Conservation (phyloP, 2,888 invertebrate genomes). For the Tetragonisca angustula region DNA sequence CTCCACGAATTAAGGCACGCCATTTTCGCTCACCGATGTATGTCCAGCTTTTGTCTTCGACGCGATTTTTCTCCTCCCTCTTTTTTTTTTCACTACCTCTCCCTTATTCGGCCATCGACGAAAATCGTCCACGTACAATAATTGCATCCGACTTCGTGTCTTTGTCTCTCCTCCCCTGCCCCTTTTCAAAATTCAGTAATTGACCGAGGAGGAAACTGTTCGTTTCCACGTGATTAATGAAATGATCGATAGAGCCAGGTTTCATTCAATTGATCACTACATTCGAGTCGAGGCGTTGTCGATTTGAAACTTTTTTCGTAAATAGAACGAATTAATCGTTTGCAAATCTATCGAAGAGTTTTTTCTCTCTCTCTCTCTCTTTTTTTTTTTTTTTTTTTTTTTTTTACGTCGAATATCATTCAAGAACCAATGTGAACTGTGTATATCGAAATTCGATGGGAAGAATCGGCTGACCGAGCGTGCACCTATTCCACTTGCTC, state of each 20-base stretch:
- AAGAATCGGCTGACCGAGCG: background rate
- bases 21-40: conserved; percentile 28
- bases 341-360: background rate
- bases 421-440: background rate
- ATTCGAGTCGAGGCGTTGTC: background rate
- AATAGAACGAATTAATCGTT: background rate
- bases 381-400: background rate
- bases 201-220: background rate
- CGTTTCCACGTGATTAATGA: conserved; percentile 15
- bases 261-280: conserved; percentile 13
- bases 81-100: background rate
- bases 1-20: conserved; percentile 36
- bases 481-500: background rate
- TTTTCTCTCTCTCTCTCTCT: no score
- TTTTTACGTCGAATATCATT: background rate
- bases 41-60: conserved; percentile 15
- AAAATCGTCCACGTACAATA: conserved; percentile 15
- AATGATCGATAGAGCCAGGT: background rate
- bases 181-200: background rate
- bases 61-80: background rate
- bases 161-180: background rate
- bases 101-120: background rate
- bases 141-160: background rate
- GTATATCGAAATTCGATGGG: background rate
- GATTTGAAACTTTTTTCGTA: background rate